Conservation (phyloP, 2,888 invertebrate genomes). For the Operophtera brumata region DNA sequence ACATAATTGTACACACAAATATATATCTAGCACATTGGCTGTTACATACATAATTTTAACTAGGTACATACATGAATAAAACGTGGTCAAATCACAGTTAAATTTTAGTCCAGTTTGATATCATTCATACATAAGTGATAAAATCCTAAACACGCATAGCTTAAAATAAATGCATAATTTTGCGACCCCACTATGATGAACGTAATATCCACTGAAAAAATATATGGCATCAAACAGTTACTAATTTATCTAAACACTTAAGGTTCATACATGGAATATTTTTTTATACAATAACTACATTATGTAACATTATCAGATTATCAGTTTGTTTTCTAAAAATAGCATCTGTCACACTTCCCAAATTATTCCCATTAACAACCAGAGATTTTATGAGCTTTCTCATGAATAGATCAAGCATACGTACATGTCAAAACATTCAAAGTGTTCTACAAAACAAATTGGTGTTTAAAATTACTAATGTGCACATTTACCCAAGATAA, state of each 20-base stretch:
- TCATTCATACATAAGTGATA: background rate
- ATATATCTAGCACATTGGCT: background rate
- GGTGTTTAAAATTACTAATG: background rate
- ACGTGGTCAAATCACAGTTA: constrained; percentile 4
- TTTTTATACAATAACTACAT: constrained; percentile 1
- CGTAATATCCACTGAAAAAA: background rate
- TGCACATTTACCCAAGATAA: background rate
- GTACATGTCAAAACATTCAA: background rate
- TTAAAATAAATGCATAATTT: constrained; percentile 26
- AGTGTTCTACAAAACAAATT: background rate
- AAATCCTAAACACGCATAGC: constrained; percentile 8
- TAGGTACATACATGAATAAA: background rate
- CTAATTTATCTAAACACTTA: constrained; percentile 8
- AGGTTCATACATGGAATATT: constrained; percentile 7
- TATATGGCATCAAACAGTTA: constrained; percentile 16
- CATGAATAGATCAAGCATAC: no score
- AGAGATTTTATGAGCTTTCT: no score
- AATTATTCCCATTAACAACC: constrained; percentile 1
- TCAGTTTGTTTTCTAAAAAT: background rate
- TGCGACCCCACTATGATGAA: constrained; percentile 13
- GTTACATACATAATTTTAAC: background rate
- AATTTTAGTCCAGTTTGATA: background rate
- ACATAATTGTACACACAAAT: background rate
- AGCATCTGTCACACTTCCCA: background rate
- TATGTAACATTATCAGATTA: no score